These are phyloP conservation scores for Zoanthus solanderi DNA, from an alignment of 92 coral and sea anemone genomes.

Conservation along the genomic window DNA sequence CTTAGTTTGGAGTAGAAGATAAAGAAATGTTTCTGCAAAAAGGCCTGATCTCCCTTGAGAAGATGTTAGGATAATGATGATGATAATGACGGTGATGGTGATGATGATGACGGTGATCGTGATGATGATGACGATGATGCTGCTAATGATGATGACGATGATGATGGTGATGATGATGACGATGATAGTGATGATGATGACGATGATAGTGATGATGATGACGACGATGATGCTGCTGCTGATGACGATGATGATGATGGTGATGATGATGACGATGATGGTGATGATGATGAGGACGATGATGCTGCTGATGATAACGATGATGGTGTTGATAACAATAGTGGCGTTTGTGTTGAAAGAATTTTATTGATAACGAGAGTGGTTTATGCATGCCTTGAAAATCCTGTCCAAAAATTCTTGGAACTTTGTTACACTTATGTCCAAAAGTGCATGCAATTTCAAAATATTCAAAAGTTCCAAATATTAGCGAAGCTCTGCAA, in stretches of 20 bases:
- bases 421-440: too few species aligned
- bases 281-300: neutral
- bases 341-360: neutral
- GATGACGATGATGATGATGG: neutral
- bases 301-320: neutral
- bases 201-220: neutral
- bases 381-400: too few species aligned
- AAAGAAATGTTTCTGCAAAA: too few species aligned
- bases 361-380: too few species aligned
- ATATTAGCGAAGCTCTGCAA: too few species aligned
- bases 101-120: neutral
- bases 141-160: neutral
- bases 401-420: too few species aligned
- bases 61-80: too few species aligned
- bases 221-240: neutral
- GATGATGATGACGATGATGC: neutral
- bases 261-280: neutral
- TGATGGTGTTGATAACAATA: neutral
- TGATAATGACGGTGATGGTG: neutral
- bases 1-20: too few species aligned
- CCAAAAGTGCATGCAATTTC: too few species aligned
- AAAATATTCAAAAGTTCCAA: too few species aligned
- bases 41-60: too few species aligned
- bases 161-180: neutral
- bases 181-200: neutral